Conservation (phyloP, 2,113 vertebrate species). For the Prochilodus magdalenae region DNA sequence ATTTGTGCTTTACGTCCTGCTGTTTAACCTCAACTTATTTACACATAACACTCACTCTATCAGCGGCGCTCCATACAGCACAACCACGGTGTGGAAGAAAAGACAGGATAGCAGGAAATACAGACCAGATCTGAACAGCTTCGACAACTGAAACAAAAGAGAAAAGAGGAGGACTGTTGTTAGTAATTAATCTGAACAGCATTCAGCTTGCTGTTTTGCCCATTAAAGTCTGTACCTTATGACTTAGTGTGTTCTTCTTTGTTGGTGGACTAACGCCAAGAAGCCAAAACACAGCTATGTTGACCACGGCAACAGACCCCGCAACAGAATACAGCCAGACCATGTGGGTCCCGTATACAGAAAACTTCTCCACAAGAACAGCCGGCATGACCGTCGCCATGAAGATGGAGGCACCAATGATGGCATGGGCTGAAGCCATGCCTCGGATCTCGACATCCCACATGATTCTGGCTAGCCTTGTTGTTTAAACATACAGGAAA, state of each 20-base stretch:
- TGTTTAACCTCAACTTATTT: background rate
- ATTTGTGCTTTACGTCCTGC: background rate
- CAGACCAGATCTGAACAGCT: constrained; percentile 86
- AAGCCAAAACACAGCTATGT: constrained; percentile 80
- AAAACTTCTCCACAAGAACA: constrained; percentile 82
- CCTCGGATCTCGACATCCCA: constrained; percentile 85
- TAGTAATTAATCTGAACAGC: background rate
- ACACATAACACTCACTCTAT: constrained; percentile 85
- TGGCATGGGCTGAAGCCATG: constrained; percentile 84
- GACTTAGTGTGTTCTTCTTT: constrained; percentile 84
- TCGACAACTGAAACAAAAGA: constrained; percentile 78
- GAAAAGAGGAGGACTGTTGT: background rate
- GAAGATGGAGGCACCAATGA: constrained; percentile 77
- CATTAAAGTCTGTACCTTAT: constrained; percentile 81
- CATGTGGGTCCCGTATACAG: constrained; percentile 85
- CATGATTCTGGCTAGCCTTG: constrained; percentile 72
- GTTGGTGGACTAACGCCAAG: constrained; percentile 80
- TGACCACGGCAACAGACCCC: constrained; percentile 76
- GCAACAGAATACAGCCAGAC: constrained; percentile 87
- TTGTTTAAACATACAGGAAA: background rate
- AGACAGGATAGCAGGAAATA: constrained; percentile 93
- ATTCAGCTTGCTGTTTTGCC: background rate
- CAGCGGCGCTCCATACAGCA: constrained; percentile 94
- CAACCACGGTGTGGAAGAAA: constrained; percentile 88
- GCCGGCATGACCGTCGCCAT: constrained; percentile 80